These are phyloP conservation scores for Enteromius viviparus DNA, from an alignment of 2,797 vertebrate species.

Conservation along the genomic window DNA sequence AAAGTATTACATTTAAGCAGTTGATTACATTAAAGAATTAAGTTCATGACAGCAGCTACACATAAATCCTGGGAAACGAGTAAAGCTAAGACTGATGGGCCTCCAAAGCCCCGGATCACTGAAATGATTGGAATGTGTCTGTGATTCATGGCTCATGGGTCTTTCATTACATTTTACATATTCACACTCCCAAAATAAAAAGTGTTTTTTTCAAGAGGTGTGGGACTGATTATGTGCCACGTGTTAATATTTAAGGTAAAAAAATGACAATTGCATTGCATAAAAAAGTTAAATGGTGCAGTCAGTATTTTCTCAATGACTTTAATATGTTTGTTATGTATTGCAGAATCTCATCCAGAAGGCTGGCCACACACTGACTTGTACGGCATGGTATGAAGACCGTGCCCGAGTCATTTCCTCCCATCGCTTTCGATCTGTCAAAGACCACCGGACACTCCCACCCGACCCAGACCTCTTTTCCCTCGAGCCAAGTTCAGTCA, in stretches of 20 bases:
- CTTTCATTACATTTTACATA: background rate
- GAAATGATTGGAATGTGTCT: conserved; percentile 26
- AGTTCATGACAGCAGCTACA: background rate
- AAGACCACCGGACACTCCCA: background rate
- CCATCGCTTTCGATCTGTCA: background rate
- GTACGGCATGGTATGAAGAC: background rate
- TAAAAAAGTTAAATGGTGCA: background rate
- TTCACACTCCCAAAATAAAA: background rate
- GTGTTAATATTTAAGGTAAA: background rate
- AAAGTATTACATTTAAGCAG: background rate
- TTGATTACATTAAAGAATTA: background rate
- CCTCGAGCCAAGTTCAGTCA: background rate
- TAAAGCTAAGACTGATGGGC: background rate
- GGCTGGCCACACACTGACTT: background rate
- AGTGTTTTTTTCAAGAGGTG: rapidly evolving
- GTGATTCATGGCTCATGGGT: background rate
- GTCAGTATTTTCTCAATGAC: background rate
- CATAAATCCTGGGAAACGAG: background rate
- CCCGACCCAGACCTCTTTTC: background rate
- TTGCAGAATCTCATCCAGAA: background rate
- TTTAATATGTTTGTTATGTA: background rate
- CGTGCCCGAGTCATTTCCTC: background rate
- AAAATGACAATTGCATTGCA: background rate
- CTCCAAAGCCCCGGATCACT: background rate
- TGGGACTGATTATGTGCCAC: background rate